phyloP scores from a whole-genome alignment of 1,140 invertebrate genomes.

The Pachyrhynchus sulphureomaculatus region DNA sequence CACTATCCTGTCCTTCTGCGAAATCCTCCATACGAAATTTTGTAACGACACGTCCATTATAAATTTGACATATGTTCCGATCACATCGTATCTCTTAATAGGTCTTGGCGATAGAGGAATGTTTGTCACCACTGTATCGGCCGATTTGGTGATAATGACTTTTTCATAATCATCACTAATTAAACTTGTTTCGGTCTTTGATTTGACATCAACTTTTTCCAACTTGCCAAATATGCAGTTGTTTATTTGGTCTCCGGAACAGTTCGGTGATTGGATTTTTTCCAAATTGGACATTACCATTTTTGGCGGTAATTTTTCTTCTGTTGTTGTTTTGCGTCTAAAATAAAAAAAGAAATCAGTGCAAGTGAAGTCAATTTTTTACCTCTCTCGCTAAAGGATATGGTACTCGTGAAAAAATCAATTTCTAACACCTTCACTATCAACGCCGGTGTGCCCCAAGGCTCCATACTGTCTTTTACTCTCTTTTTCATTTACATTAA shows the following conservation, averaged over 20 bases:
- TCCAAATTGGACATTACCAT: conserved; percentile 2
- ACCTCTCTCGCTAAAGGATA: too few species aligned
- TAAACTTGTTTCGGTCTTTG: conserved; percentile 11
- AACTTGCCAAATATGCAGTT: conserved; percentile 13
- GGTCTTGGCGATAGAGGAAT: conserved; percentile 19
- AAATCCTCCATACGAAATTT: conserved; percentile 25
- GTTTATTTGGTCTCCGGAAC: conserved; percentile 8
- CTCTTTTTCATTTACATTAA: too few species aligned
- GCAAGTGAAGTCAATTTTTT: not conserved
- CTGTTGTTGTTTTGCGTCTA: not conserved
- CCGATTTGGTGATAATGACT: conserved; percentile 29
- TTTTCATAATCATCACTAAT: not conserved
- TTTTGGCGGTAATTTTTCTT: conserved; percentile 6
- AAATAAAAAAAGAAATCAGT: not conserved
- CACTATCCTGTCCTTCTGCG: conserved; percentile 20
- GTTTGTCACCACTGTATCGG: conserved; percentile 29
- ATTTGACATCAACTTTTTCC: conserved; percentile 19
- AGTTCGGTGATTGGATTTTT: not conserved
- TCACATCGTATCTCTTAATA: conserved; percentile 1
- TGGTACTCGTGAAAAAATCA: too few species aligned
- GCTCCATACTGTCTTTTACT: too few species aligned
- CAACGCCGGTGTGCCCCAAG: too few species aligned
- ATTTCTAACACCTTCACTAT: too few species aligned
- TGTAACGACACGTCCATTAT: conserved; percentile 22
- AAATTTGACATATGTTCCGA: conserved; percentile 24